phyloP scores from a whole-genome alignment of 1,140 invertebrate genomes.

The Plodia interpunctella region DNA sequence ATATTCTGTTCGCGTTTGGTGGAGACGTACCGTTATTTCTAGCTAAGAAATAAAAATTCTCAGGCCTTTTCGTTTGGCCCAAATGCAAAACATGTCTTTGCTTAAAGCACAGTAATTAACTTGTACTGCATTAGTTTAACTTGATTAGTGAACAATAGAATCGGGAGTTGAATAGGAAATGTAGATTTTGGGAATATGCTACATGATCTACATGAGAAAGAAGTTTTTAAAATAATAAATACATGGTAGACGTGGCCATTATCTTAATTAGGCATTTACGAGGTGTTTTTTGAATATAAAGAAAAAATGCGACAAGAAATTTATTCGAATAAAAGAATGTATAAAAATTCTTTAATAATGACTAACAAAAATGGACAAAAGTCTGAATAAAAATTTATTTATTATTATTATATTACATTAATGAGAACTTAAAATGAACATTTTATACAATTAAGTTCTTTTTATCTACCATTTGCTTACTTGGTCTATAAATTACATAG shows the following conservation, averaged over 20 bases:
- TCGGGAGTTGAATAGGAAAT: not conserved
- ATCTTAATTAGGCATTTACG: too few relatives aligned
- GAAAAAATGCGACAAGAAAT: too few relatives aligned
- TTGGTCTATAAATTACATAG: not conserved
- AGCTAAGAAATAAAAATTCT: not conserved
- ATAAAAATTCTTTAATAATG: too few relatives aligned
- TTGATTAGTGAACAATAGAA: not conserved
- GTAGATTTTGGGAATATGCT: not conserved
- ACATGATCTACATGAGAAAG: not conserved
- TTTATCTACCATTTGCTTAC: too few relatives aligned
- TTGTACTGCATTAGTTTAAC: not conserved
- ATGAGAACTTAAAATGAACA: too few relatives aligned
- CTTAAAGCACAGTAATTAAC: not conserved
- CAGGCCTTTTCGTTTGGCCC: not conserved
- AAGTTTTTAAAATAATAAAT: not conserved
- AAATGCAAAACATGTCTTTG: constrained; percentile 1
- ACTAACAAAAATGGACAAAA: too few relatives aligned
- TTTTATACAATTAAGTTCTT: too few relatives aligned
- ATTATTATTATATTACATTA: too few relatives aligned
- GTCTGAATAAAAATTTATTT: too few relatives aligned
- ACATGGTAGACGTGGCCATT: too few relatives aligned
- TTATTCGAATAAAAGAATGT: too few relatives aligned
- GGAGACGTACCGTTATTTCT: not conserved
- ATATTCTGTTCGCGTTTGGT: not conserved
- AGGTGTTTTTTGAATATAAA: too few relatives aligned